phyloP scores from a whole-genome alignment of 1,140 invertebrate genomes.

The Ceratosolen fusciceps region DNA sequence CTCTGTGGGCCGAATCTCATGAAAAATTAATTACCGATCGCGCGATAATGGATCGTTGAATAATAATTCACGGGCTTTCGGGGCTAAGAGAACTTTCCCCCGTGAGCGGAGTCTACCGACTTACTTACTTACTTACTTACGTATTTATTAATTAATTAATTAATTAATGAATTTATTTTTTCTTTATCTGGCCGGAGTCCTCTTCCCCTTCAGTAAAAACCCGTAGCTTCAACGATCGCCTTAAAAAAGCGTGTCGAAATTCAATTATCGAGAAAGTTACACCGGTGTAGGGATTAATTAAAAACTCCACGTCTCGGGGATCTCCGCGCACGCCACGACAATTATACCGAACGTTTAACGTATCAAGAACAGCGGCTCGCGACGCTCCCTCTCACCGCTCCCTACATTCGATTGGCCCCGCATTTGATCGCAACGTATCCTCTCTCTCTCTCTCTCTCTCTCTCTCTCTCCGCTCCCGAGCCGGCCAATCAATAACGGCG shows the following conservation, averaged over 20 bases:
- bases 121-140: not conserved
- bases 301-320: not conserved
- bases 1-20: not conserved
- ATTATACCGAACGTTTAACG: not conserved
- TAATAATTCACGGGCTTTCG: not conserved
- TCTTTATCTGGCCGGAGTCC: not conserved
- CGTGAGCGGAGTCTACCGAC: no score
- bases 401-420: no score
- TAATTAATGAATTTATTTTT: not conserved
- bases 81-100: not conserved
- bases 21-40: constrained; percentile 10
- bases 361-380: no score
- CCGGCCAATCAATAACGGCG: no score
- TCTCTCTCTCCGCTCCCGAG: no score
- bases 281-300: not conserved
- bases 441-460: no score
- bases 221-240: not conserved
- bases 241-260: not conserved
- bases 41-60: not conserved
- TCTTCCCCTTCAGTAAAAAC: no score
- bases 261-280: not conserved
- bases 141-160: no score
- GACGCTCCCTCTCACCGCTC: no score
- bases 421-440: not conserved
- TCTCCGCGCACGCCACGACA: not conserved